Evolutionary conservation across 2,888 invertebrate species (phyloP).

Genomic region (Perdita meconis): DNA sequence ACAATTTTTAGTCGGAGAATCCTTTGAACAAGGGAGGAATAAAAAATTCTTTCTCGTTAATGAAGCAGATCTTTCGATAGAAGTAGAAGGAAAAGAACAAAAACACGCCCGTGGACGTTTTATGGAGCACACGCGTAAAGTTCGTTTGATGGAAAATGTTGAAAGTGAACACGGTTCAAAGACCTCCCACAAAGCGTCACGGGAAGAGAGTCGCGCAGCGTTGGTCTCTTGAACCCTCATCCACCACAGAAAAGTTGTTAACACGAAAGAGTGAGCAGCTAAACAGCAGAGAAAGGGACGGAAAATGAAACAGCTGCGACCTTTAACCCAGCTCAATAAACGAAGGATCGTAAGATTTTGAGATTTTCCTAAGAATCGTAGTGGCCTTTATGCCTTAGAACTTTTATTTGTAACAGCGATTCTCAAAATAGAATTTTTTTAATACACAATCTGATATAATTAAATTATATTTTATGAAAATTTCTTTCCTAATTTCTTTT

Average conservation of each 20-base stretch:
- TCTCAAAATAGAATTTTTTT: neutral
- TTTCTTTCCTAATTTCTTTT: neutral
- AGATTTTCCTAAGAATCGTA: neutral
- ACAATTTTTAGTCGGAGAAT: neutral
- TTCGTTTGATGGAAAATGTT: slow-evolving; percentile 43
- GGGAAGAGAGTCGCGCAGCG: slow-evolving; percentile 58
- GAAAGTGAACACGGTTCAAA: slow-evolving; percentile 50
- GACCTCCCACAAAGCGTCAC: slow-evolving; percentile 65
- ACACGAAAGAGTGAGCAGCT: slow-evolving; percentile 45
- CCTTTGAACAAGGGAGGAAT: no score
- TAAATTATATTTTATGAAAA: neutral
- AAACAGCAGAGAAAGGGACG: neutral
- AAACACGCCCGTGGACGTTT: slow-evolving; percentile 7
- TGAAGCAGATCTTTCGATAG: slow-evolving; percentile 12
- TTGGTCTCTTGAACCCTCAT: slow-evolving; percentile 62
- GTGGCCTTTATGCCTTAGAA: no score
- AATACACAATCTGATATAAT: neutral
- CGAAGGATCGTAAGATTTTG: slow-evolving; percentile 36
- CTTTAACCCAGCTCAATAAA: slow-evolving; percentile 41
- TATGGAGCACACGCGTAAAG: slow-evolving; percentile 26
- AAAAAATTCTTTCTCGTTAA: slow-evolving; percentile 11
- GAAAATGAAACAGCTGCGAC: slow-evolving; percentile 41
- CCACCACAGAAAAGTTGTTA: slow-evolving; percentile 55
- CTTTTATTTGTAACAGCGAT: neutral
- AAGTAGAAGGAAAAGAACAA: neutral